Base-by-base conservation (phyloP, 2,888 invertebrate genomes). In the Congeria kusceri region DNA sequence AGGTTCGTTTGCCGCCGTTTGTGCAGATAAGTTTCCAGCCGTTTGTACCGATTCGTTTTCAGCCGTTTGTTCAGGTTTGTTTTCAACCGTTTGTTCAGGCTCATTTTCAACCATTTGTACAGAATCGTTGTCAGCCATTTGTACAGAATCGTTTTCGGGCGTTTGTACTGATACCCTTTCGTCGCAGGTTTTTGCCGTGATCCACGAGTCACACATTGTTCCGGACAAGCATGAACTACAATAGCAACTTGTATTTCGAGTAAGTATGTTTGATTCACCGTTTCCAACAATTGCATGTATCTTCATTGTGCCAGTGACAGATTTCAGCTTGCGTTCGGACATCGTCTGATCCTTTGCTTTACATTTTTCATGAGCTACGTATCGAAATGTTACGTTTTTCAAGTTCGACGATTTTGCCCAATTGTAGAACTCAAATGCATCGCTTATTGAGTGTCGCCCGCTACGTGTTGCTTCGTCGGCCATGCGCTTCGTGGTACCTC, bases 281-380 rank as follows among this genome's bases (percentile, higher is more conserved):
- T 53, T 28, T n/a, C 66, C 66, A 29, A 57, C 57, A 39, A 70
- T 18, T 32, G 70, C 61, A 25, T 70, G 70, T 20, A 70, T 20
- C 49, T 70, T 62, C 70, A 70, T 70, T 62, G 70, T 70, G 28
- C 66, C 66, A 29, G 27, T 53, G 1, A 66, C 25, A 18, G 39
- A 9, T 39, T 66, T 66, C 13, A 56, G 25, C 15, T 66, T 29
- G 25, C n/a, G 29, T 39, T 25, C 23, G 25, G 29, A 11, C 18
- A 20, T 53, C 57, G 53, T 57, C 18, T n/a, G 13, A 4, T 23
- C 44, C 1, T 29, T 32, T 13, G n/a, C 58, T 25, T 15, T 11
- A 25, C 57, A 56, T 56, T 44, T 57, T n/a, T 67, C 67, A 58
- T 11, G 25, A 23, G 32, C 1, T 0, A 25, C 20, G 18, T 44